Evolutionary conservation across 1,140 invertebrate genomes (phyloP), one percentile per base, ranked within the genome.

Genomic region (Tetragnatha versicolor): DNA sequence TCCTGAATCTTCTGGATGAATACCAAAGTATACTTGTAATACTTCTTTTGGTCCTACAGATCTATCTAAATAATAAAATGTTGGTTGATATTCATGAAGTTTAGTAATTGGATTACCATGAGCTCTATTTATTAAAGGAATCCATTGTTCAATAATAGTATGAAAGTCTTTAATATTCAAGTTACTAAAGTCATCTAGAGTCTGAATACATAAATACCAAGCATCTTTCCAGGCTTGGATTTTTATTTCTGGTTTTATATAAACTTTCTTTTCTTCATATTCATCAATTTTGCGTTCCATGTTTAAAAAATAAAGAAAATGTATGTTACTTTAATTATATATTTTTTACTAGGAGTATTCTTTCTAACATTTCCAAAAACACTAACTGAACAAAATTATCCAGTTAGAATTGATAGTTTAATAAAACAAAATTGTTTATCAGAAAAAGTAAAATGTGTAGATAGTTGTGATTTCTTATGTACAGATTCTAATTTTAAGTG

Each of bases 191-290:
- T 53, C 20, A 5, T 25, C 39, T 22, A 70, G 17, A 22, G 49
- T 53, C 25, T 70, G 45, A 20, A 45, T 37, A 37, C 66, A 70
- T 70, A 45, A 31, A 37, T 22, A 70, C 66, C 66, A 70, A 22
- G 66, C 47, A 53, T 55, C 33, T 70, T 70, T 55, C 66, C 66
- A 70, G 20, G 49, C 66, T 37, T 70, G 47, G 25, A 70, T 53
- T 51, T 53, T 51, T 31, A 47, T 45, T n/a, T 47, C 45, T 47
- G 20, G n/a, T n/a, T 27, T 37, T 47, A 47, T 49, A 45, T 33
- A 42, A 27, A 5, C 25, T 39, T 12, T 37, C 27, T 39, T 39
- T 20, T 63, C 60, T 66, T 66, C 63, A 49, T 66, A 66, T n/a
- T 45, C 22, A 66, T 66, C 63, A 29, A 66, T 14, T 49, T 66